Evolutionary conservation across 2,797 vertebrate species (phyloP).

Genomic region (Aeoliscus strigatus): DNA sequence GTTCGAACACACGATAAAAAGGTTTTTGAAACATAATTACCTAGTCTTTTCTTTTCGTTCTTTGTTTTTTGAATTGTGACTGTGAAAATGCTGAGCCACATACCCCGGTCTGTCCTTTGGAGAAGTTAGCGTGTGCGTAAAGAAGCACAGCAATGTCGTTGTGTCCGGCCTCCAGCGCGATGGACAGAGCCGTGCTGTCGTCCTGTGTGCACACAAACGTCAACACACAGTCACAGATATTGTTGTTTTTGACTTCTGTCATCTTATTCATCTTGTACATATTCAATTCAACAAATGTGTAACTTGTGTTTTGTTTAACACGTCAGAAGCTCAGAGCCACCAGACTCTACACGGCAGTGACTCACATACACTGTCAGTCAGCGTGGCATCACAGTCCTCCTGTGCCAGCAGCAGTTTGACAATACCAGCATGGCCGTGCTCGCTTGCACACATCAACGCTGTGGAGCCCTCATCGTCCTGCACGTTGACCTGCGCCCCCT

Average conservation of each 20-base stretch:
- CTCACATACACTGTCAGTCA: slow-evolving; percentile 87
- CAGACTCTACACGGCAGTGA: slow-evolving; percentile 4
- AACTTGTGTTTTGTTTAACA: too few species aligned
- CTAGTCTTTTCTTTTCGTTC: not conserved
- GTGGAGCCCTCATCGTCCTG: slow-evolving; percentile 97
- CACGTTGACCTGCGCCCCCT: slow-evolving; percentile 87
- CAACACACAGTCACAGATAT: not conserved
- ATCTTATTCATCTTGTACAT: too few species aligned
- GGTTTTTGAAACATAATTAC: too few species aligned
- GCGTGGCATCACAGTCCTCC: slow-evolving; percentile 82
- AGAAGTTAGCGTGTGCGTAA: slow-evolving; percentile 92
- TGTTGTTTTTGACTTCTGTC: too few species aligned
- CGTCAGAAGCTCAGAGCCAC: not conserved
- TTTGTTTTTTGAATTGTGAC: not conserved
- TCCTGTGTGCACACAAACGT: slow-evolving; percentile 76
- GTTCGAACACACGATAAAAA: slow-evolving; percentile 5
- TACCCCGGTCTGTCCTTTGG: slow-evolving; percentile 82
- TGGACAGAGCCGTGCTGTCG: slow-evolving; percentile 91
- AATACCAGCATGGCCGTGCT: slow-evolving; percentile 90
- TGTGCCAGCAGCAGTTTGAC: slow-evolving; percentile 88
- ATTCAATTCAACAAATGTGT: too few species aligned
- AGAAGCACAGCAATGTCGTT: slow-evolving; percentile 94
- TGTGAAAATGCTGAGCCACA: slow-evolving; percentile 36
- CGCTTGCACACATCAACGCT: slow-evolving; percentile 96
- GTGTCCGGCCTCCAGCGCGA: slow-evolving; percentile 93